These are phyloP conservation scores for Phenacoccus solenopsis DNA, from an alignment of 1,140 invertebrate species.

Conservation along the genomic window DNA sequence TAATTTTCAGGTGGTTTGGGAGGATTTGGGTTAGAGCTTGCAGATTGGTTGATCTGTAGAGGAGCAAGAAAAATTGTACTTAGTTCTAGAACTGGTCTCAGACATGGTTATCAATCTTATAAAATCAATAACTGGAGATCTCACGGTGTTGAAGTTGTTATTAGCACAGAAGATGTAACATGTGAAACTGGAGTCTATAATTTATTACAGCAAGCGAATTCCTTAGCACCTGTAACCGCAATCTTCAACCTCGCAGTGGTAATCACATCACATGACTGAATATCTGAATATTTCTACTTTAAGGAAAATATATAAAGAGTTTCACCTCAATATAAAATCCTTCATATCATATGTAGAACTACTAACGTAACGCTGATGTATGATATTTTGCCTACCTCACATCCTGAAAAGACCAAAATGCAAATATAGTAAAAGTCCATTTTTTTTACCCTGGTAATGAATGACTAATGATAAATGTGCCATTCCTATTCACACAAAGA, in stretches of 20 bases:
- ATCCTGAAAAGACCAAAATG: too few relatives aligned
- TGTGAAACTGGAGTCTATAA: slow-evolving; percentile 12
- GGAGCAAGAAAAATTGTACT: slow-evolving; percentile 20
- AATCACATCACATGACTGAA: neutral
- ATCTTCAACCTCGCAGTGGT: slow-evolving; percentile 21
- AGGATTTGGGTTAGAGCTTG: slow-evolving; percentile 22
- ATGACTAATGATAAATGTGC: too few relatives aligned
- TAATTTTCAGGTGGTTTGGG: slow-evolving; percentile 32
- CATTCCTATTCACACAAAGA: too few relatives aligned
- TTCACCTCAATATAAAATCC: too few relatives aligned
- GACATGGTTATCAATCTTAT: slow-evolving; percentile 23
- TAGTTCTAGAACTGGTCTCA: slow-evolving; percentile 21
- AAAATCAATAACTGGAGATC: slow-evolving; percentile 18
- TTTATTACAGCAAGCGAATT: neutral
- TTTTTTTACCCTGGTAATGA: too few relatives aligned
- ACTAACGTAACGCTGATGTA: too few relatives aligned
- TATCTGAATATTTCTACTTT: too few relatives aligned
- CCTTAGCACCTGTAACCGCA: slow-evolving; percentile 14
- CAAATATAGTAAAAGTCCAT: too few relatives aligned
- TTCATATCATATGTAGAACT: too few relatives aligned
- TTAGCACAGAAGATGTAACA: slow-evolving; percentile 20
- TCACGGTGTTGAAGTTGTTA: slow-evolving; percentile 6
- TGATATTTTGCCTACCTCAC: too few relatives aligned
- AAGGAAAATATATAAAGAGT: too few relatives aligned
- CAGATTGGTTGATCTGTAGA: slow-evolving; percentile 18